phyloP scores from a whole-genome alignment of 2,113 vertebrate species.

The Quiscalus mexicanus region DNA sequence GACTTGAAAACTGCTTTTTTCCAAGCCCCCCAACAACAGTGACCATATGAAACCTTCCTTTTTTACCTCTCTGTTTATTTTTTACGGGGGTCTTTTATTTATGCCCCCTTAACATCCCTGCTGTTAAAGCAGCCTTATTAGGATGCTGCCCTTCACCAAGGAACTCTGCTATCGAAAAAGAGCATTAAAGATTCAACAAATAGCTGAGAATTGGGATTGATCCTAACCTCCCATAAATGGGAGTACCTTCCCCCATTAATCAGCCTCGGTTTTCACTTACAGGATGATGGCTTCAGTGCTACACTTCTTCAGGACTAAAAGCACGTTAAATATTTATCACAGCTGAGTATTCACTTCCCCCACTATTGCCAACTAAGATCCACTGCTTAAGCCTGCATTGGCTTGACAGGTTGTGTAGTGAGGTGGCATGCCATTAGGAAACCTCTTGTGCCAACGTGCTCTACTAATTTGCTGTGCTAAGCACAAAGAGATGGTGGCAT shows the following conservation, averaged over 20 bases:
- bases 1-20: neutral
- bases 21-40: neutral
- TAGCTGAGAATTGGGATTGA: constrained; percentile 70
- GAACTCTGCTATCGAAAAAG: constrained; percentile 60
- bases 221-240: constrained; percentile 72
- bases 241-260: constrained; percentile 71
- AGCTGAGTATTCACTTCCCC: constrained; percentile 64
- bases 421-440: constrained; percentile 64
- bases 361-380: constrained; percentile 47
- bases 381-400: neutral
- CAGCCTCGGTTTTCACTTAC: constrained; percentile 66
- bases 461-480: constrained; percentile 26
- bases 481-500: constrained; percentile 11
- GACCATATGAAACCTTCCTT: neutral
- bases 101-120: constrained; percentile 46
- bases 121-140: constrained; percentile 62
- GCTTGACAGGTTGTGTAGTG: constrained; percentile 39
- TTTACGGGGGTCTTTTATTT: constrained; percentile 47
- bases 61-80: constrained; percentile 36
- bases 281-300: constrained; percentile 60
- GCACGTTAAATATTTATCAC: constrained; percentile 76
- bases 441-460: constrained; percentile 28
- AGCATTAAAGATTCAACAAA: constrained; percentile 70
- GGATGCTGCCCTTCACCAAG: constrained; percentile 59
- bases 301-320: constrained; percentile 71